Evolutionary conservation across 2,888 invertebrate species (phyloP).

Genomic region (Ornithoptera alexandrae): DNA sequence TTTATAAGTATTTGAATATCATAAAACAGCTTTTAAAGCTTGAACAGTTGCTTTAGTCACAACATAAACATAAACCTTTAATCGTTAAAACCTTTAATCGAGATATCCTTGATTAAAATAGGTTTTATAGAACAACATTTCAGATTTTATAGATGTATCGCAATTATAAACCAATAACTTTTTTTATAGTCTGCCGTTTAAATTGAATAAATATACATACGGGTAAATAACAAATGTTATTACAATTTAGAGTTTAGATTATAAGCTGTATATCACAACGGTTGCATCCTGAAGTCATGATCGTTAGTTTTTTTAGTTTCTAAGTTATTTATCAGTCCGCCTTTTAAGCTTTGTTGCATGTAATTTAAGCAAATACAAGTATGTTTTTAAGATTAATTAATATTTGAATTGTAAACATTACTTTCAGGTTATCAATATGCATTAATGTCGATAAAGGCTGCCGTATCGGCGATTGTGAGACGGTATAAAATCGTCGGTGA

Average conservation of each 20-base stretch:
- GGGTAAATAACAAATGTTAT: no score
- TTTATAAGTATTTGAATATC: neutral
- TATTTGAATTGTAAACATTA: neutral
- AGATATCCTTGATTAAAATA: conserved; percentile 7
- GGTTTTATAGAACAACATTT: conserved; percentile 13
- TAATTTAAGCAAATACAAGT: no score
- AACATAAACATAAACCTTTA: neutral
- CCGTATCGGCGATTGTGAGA: conserved; percentile 51
- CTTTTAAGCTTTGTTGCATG: no score
- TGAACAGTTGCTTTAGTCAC: neutral
- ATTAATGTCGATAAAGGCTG: conserved; percentile 66
- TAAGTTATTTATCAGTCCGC: no score
- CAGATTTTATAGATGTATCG: neutral
- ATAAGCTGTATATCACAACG: no score
- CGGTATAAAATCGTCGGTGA: conserved; percentile 52
- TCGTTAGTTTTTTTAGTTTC: no score
- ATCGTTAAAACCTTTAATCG: neutral
- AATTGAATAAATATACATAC: neutral
- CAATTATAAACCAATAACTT: conserved; percentile 1
- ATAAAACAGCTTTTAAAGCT: neutral
- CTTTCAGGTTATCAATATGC: conserved; percentile 68
- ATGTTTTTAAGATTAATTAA: no score
- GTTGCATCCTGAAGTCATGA: no score
- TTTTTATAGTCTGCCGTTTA: conserved; percentile 1
- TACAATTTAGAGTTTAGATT: no score